Evolutionary conservation across 2,888 invertebrate species (phyloP), one percentile per base, ranked within the genome.

Genomic region (Erebia epiphron): DNA sequence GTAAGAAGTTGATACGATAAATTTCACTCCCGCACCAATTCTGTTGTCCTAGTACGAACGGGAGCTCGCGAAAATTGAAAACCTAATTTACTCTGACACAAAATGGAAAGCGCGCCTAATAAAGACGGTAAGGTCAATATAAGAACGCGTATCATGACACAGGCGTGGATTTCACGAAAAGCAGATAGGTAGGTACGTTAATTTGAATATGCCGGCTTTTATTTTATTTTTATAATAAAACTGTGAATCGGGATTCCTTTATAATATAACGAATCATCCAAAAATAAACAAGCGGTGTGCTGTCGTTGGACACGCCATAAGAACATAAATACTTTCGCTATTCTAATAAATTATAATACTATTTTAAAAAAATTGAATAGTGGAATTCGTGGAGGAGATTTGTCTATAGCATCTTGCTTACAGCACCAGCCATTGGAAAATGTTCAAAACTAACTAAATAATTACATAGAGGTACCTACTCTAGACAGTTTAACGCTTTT

Each of bases 21-120:
- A 77, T 76, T 77, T 73, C 76, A 75, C 75, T 71, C 75, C 52
- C 74, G 73, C 71, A 70, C 74, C 76, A 77, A 75, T 77, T 76
- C 70, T 69, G 67, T 70, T 73, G 77, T 73, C 74, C 73, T 72
- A 69, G 66, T 70, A 71, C 72, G 67, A 68, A 70, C 65, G 73
- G 69, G 67, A 72, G 73, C 75, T 74, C 71, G 76, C 75, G 75
- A 78, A 76, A 76, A 74, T 75, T 75, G 73, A 77, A 77, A 77
- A 76, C 74, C 73, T 75, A 76, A 77, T 76, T 76, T 77, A 69
- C 73, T 76, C 74, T 73, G 74, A 76, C 74, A 74, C 70, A 76
- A 73, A 76, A 75, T 75, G 73, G 73, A 74, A 75, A 69, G 74
- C 70, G 76, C 70, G 69, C 64, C 70, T 74, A 74, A 76, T 76